Conservation (phyloP, 2,797 vertebrate species). For the Alfaro cultratus region DNA sequence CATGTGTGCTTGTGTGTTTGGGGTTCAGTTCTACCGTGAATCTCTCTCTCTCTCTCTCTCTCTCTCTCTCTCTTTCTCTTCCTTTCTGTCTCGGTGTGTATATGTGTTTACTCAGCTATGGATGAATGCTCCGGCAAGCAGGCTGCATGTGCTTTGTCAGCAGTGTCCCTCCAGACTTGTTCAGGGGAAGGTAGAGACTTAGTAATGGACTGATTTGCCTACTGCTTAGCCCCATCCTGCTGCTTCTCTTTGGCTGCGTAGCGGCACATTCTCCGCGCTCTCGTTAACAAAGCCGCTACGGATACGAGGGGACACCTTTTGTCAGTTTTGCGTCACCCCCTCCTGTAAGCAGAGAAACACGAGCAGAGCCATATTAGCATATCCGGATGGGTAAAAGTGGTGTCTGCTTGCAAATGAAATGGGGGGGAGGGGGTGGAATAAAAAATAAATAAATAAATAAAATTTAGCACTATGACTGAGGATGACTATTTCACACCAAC, state of each 20-base stretch:
- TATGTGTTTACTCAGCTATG: constrained; percentile 59
- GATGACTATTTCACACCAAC: constrained; percentile 41
- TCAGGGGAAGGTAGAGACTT: constrained; percentile 58
- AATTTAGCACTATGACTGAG: constrained; percentile 20
- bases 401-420: constrained; percentile 33
- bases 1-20: constrained; percentile 26
- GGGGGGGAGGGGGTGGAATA: neutral
- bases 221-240: constrained; percentile 45
- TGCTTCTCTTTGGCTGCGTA: constrained; percentile 51
- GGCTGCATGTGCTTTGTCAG: constrained; percentile 64
- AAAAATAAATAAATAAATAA: no score
- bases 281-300: constrained; percentile 54
- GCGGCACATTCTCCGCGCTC: constrained; percentile 10
- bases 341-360: constrained; percentile 31
- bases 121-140: constrained; percentile 60
- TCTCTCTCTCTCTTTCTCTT: constrained; percentile 7
- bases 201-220: constrained; percentile 73
- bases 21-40: constrained; percentile 33
- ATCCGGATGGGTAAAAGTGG: constrained; percentile 25
- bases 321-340: constrained; percentile 26
- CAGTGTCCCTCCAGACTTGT: constrained; percentile 57
- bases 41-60: constrained; percentile 14
- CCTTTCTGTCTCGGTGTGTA: constrained; percentile 12
- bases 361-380: constrained; percentile 18
- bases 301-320: constrained; percentile 50